Evolutionary conservation across 2,797 vertebrate genomes (phyloP), one percentile per base, ranked within the genome.

Genomic region (Premnoplex brunnescens): DNA sequence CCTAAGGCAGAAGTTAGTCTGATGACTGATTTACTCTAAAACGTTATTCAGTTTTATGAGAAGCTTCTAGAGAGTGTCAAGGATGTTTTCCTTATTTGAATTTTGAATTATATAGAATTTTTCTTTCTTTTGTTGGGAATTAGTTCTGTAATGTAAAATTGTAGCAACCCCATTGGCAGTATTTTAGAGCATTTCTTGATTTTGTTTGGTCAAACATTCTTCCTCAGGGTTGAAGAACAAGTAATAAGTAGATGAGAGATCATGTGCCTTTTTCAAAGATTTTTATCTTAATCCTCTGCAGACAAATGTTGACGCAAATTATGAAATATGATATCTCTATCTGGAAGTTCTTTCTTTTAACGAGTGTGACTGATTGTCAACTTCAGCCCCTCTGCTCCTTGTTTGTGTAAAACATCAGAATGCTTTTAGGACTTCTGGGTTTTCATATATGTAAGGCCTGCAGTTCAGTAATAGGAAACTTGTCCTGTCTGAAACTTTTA

Each of bases 101-200:
- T 91, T 80, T 52, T 44, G 71, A 52, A 24, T 15, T 8, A 9
- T 3, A 4, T 48, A 59, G 39, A 63, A 39, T 18, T 54, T 67
- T 55, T 10, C 0, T 0, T n/a, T 71, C 41, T 72, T 52, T 21
- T 9, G 0, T 28, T 69, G 15, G 4, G 9, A 64, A 51, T 27
- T 83, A 51, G 6, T 82, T 91, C 14, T 74, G 72, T 12, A 7
- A 14, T 37, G n/a, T 46, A 46, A 64, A 91, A 73, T 27, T 52
- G 30, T 64, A 17, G 5, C 14, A 46, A n/a, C 8, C 4, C 7
- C 6, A 8, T 9, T 76, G 15, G 27, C 17, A 23, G 0, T 52
- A 43, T 68, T 85, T 59, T 44, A n/a, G 44, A 48, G 20, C 6
- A 9, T 52, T 64, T 46, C 8, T 74, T 59, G 20, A 30, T 93